Evolutionary conservation across 1,140 invertebrate genomes (phyloP).

Genomic region (Drosophila pruinosa): DNA sequence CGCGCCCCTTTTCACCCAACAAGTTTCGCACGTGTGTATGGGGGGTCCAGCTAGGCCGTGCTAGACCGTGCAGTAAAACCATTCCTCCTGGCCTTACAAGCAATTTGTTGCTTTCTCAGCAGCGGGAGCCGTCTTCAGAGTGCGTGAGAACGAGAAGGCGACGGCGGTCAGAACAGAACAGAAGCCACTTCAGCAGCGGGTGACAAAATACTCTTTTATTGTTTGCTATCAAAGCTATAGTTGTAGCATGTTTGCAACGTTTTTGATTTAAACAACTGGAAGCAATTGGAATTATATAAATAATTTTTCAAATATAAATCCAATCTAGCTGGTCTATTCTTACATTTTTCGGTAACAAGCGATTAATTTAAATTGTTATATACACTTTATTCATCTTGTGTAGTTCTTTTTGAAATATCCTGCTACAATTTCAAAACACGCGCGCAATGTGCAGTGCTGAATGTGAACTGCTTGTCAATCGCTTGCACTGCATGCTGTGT

Average conservation of each 20-base stretch:
- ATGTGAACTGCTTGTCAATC: slow-evolving; percentile 1
- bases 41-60: slow-evolving; percentile 55
- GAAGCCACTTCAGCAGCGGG: slow-evolving; percentile 2
- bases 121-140: slow-evolving; percentile 55
- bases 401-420: not conserved
- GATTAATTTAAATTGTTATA: not conserved
- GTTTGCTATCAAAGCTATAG: no score
- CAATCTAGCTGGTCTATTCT: not conserved
- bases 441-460: not conserved
- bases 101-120: slow-evolving; percentile 71
- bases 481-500: not conserved
- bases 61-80: slow-evolving; percentile 45
- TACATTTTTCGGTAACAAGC: not conserved
- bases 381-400: not conserved
- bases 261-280: not conserved
- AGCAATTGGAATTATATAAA: not conserved
- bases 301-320: not conserved
- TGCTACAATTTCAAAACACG: not conserved
- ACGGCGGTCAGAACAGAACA: not conserved
- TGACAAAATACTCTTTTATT: not conserved
- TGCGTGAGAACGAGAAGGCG: slow-evolving; percentile 64
- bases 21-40: slow-evolving; percentile 77
- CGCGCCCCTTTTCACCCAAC: slow-evolving; percentile 4
- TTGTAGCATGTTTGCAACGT: no score
- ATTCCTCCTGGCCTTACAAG: slow-evolving; percentile 19